These are phyloP conservation scores for Potamarius usumacintae DNA, from an alignment of 2,113 vertebrate genomes.

Conservation along the genomic window DNA sequence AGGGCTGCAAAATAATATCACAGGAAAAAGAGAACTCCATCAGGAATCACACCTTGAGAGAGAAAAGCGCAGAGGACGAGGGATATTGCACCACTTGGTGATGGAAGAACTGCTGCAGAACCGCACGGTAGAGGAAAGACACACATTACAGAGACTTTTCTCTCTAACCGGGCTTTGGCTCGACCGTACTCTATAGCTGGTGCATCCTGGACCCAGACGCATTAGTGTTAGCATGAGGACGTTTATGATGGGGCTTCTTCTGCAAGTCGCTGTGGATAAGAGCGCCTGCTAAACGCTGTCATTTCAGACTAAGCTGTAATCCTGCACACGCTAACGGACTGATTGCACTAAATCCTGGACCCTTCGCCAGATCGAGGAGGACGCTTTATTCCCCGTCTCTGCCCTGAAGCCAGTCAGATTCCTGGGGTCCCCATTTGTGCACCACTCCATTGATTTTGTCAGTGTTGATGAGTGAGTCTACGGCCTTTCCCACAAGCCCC, in stretches of 20 bases:
- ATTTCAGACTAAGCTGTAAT: not conserved
- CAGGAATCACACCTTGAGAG: no score
- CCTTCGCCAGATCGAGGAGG: not conserved
- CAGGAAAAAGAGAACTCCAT: no score
- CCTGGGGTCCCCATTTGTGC: slow-evolving; percentile 74
- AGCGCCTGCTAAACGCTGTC: no score
- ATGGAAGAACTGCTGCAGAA: not conserved
- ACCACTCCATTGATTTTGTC: slow-evolving; percentile 75
- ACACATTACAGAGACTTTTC: not conserved
- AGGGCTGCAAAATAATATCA: not conserved
- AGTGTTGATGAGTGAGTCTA: slow-evolving; percentile 74
- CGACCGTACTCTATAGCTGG: no score
- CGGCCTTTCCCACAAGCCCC: slow-evolving; percentile 78
- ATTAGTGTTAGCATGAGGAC: not conserved
- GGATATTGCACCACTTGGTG: no score
- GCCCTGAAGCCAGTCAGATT: slow-evolving; percentile 62
- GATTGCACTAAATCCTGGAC: not conserved
- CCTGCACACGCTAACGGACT: not conserved
- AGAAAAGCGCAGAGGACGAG: not conserved
- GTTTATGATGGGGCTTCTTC: not conserved
- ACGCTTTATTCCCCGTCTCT: slow-evolving; percentile 68
- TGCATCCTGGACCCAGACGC: not conserved
- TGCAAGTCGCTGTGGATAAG: no score
- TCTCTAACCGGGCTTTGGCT: not conserved
- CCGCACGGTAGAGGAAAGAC: not conserved